phyloP scores from a whole-genome alignment of 1,140 invertebrate genomes.

The Brachionus asplanchnoidis region DNA sequence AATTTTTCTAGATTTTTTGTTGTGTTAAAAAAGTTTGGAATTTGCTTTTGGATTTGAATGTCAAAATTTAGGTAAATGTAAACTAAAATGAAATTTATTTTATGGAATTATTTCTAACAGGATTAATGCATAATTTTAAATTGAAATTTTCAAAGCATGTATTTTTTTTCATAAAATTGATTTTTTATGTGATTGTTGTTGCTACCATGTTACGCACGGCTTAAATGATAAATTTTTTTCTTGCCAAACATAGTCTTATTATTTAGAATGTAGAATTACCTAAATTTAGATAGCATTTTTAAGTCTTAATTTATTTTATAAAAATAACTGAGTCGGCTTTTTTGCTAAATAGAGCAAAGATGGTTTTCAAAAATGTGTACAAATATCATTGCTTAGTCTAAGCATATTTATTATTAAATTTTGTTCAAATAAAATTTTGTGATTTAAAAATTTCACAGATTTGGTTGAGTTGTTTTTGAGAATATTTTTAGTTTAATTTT shows the following conservation, averaged over 20 bases:
- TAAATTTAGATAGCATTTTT: not conserved
- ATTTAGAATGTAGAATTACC: not conserved
- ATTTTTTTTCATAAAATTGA: not conserved
- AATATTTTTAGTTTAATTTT: too few species aligned
- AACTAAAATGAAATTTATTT: conserved; percentile 1
- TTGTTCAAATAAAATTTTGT: not conserved
- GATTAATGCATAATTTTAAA: not conserved
- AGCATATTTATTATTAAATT: not conserved
- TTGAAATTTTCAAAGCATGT: not conserved
- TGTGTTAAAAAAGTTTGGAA: not conserved
- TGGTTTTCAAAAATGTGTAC: not conserved
- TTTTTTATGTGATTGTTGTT: not conserved
- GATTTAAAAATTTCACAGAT: not conserved
- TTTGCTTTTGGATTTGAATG: not conserved
- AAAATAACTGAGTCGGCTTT: not conserved
- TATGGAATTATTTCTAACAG: not conserved
- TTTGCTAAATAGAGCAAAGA: not conserved
- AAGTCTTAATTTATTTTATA: not conserved
- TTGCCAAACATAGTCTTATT: not conserved
- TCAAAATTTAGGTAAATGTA: not conserved
- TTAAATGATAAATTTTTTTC: not conserved
- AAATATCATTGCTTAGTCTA: not conserved
- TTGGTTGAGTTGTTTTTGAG: too few species aligned
- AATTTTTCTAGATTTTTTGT: not conserved
- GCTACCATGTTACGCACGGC: not conserved